These are phyloP conservation scores for Theretra japonica DNA, from an alignment of 2,888 invertebrate genomes.

Conservation along the genomic window DNA sequence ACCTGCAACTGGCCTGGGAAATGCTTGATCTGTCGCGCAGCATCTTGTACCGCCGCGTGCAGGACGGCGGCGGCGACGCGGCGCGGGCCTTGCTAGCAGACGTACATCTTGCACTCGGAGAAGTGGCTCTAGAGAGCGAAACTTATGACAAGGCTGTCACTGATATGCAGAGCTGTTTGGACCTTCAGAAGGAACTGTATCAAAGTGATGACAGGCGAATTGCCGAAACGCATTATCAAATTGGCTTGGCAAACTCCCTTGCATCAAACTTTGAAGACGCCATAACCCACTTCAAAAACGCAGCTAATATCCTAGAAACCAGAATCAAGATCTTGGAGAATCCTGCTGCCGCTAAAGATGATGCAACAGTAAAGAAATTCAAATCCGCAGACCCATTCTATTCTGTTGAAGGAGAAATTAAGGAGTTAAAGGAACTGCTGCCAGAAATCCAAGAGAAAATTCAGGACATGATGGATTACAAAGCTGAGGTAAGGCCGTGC, in stretches of 20 bases:
- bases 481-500: conserved; percentile 88
- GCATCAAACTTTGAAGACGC: conserved; percentile 91
- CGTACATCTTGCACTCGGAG: conserved; percentile 92
- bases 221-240: conserved; percentile 95
- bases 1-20: conserved; percentile 97
- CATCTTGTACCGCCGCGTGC: conserved; percentile 88
- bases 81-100: conserved; percentile 87
- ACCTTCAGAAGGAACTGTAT: conserved; percentile 81
- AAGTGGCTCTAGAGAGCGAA: conserved; percentile 96
- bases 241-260: conserved; percentile 93
- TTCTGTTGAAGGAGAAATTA: conserved; percentile 89
- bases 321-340: conserved; percentile 86
- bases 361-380: conserved; percentile 84
- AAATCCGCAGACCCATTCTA: conserved; percentile 80
- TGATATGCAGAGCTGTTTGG: conserved; percentile 87
- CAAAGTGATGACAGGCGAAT: conserved; percentile 88
- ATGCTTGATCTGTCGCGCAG: conserved; percentile 94
- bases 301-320: conserved; percentile 89
- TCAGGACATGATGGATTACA: conserved; percentile 92
- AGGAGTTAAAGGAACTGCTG: conserved; percentile 91
- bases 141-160: conserved; percentile 92
- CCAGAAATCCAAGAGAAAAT: conserved; percentile 96
- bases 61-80: conserved; percentile 72
- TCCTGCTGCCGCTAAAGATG: conserved; percentile 74
- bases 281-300: conserved; percentile 89